phyloP scores from a whole-genome alignment of 2,797 vertebrate species.

The Remorina albescens region DNA sequence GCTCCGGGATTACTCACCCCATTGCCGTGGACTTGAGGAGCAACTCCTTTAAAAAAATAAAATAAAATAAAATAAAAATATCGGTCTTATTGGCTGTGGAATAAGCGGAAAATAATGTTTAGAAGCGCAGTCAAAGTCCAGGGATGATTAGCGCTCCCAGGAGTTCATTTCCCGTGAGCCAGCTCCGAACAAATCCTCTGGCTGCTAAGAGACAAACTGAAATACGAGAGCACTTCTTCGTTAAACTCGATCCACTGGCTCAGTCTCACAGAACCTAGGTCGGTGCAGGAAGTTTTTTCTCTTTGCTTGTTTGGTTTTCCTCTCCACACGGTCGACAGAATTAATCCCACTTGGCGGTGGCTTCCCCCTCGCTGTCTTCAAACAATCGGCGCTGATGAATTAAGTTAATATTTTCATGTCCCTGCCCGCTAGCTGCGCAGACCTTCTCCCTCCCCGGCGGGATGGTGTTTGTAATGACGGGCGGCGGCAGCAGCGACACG shows the following conservation, averaged over 20 bases:
- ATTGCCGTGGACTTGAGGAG: conserved; percentile 79
- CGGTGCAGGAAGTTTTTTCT: conserved; percentile 69
- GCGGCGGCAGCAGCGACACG: conserved; percentile 83
- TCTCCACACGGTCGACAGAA: background rate
- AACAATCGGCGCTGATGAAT: conserved; percentile 40
- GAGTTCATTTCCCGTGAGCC: conserved; percentile 70
- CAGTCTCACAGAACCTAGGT: conserved; percentile 42
- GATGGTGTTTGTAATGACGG: conserved; percentile 57
- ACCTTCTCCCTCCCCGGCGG: conserved; percentile 68
- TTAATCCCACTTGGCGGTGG: conserved; percentile 13
- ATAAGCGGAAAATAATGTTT: conserved; percentile 11
- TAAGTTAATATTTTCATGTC: conserved; percentile 65
- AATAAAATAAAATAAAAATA: no score
- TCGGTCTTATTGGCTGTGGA: conserved; percentile 2
- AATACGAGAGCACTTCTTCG: conserved; percentile 77
- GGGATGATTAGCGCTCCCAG: conserved; percentile 60
- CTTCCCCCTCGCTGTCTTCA: conserved; percentile 11
- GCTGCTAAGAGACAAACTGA: conserved; percentile 68
- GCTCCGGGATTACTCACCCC: conserved; percentile 81
- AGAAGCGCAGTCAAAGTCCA: conserved; percentile 67
- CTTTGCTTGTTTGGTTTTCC: conserved; percentile 19
- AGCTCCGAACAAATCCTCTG: conserved; percentile 61
- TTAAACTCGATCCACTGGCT: conserved; percentile 74
- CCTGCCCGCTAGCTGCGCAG: conserved; percentile 41
- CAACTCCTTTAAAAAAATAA: conserved; percentile 70